A percentile compares a stretch with the other conserved stretches of the same genome.
phyloP scores from a whole-genome alignment of 2,113 vertebrate genomes.

The Serinus canaria region DNA sequence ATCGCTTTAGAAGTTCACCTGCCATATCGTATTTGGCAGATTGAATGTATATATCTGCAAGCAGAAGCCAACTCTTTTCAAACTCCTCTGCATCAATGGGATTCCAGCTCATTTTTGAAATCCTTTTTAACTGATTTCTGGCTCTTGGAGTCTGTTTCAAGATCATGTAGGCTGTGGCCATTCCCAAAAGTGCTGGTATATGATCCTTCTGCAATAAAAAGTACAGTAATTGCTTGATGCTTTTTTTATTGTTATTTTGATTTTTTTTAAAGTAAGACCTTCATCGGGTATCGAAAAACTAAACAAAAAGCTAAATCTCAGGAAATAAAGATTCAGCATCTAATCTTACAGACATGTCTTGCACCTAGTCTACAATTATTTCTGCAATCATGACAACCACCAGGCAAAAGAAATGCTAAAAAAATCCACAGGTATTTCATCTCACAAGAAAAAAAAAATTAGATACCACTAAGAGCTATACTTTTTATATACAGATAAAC shows the following conservation, averaged over 20 bases:
- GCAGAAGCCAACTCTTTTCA: constrained; percentile 96
- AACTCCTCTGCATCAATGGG: constrained; percentile 93
- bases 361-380: neutral
- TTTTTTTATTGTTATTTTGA: neutral
- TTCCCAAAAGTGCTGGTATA: constrained; percentile 90
- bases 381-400: neutral
- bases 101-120: constrained; percentile 97
- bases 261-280: neutral
- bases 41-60: constrained; percentile 97
- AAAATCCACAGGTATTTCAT: neutral
- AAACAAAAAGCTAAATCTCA: neutral
- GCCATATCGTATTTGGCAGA: constrained; percentile 96
- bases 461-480: neutral
- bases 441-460: neutral
- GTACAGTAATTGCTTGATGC: neutral
- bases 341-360: neutral
- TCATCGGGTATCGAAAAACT: neutral
- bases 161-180: constrained; percentile 97
- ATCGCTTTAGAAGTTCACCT: constrained; percentile 87
- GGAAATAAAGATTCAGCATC: neutral
- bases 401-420: neutral
- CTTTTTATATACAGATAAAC: neutral
- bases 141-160: constrained; percentile 93
- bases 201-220: constrained; percentile 86
- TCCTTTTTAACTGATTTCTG: constrained; percentile 93